Conservation (phyloP, 2,888 invertebrate species). For the Xanthia togata region DNA sequence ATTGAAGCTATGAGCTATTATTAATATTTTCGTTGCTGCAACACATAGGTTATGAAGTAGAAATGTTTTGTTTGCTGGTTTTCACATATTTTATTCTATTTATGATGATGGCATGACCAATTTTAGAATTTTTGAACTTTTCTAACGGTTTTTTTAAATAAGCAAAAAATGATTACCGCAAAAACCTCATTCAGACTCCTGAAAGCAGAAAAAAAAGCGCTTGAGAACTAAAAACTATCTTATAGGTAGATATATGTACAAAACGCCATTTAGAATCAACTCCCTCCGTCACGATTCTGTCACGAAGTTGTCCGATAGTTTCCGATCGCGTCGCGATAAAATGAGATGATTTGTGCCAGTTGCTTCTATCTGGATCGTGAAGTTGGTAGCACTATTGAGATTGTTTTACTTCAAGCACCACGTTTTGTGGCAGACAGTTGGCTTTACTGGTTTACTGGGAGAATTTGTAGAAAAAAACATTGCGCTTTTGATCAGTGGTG, state of each 20-base stretch:
- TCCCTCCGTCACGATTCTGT: constrained; percentile 33
- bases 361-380: constrained; percentile 15
- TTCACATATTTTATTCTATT: neutral
- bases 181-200: constrained; percentile 6
- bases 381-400: constrained; percentile 36
- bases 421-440: constrained; percentile 9
- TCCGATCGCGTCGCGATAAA: constrained; percentile 50
- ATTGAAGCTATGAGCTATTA: no score
- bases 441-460: neutral
- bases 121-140: neutral
- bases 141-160: neutral
- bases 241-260: no score
- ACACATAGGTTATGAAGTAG: neutral
- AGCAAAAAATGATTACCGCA: neutral
- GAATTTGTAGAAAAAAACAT: neutral
- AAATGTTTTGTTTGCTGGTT: no score
- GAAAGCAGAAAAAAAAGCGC: neutral
- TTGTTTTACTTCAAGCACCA: constrained; percentile 26
- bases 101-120: neutral
- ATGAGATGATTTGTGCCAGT: constrained; percentile 51
- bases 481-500: neutral
- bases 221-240: constrained; percentile 8
- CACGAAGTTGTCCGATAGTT: constrained; percentile 55
- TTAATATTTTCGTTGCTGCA: neutral
- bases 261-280: constrained; percentile 51